Evolutionary conservation across 2,797 vertebrate genomes (phyloP).

Genomic region (Ispidina picta): DNA sequence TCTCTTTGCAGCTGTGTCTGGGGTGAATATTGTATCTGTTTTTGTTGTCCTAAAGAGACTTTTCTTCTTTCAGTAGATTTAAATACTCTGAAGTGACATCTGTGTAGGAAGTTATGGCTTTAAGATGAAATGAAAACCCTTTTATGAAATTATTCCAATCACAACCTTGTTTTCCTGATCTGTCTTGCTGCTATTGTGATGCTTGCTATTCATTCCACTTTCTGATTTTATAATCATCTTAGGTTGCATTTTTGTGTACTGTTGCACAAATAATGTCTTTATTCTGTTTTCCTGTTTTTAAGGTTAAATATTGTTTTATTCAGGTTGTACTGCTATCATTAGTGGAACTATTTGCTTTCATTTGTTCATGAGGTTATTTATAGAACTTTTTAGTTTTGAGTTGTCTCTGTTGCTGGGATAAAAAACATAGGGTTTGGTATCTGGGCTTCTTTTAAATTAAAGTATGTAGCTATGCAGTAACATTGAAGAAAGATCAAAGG

Average conservation of each 20-base stretch:
- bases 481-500: neutral
- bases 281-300: constrained; percentile 3
- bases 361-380: neutral
- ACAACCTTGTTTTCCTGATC: neutral
- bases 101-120: neutral
- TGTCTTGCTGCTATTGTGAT: neutral
- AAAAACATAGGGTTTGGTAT: neutral
- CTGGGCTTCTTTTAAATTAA: neutral
- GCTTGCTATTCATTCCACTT: neutral
- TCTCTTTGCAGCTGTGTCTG: neutral
- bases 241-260: neutral
- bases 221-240: neutral
- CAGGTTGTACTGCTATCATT: neutral
- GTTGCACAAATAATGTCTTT: neutral
- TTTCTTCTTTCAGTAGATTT: neutral
- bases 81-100: neutral
- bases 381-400: neutral
- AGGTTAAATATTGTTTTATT: neutral
- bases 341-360: neutral
- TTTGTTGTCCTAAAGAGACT: neutral
- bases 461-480: neutral
- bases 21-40: neutral
- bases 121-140: neutral
- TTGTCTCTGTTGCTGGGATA: neutral
- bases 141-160: neutral